Conservation (phyloP, 2,888 invertebrate species). For the Siphonodentalium dalli region DNA sequence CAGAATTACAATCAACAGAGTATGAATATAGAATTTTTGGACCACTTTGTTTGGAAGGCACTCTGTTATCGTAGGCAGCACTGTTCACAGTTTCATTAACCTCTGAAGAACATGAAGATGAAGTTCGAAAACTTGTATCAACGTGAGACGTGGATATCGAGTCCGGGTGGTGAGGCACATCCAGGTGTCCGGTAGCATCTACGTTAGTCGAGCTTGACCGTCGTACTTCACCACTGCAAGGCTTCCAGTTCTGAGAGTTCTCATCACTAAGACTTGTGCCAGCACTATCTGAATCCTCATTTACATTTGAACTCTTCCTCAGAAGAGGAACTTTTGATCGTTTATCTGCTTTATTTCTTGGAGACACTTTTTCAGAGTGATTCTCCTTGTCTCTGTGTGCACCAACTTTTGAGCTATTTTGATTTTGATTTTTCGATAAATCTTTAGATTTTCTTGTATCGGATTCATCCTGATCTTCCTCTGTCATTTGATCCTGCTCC, state of each 20-base stretch:
- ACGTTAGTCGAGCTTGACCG: slow-evolving; percentile 29
- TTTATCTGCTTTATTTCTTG: too few species aligned
- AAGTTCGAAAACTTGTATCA: too few species aligned
- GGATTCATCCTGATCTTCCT: too few species aligned
- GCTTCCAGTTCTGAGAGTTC: slow-evolving; percentile 17
- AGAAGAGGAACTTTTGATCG: slow-evolving; percentile 19
- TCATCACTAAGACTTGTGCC: neutral
- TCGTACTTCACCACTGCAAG: slow-evolving; percentile 34
- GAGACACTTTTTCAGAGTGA: too few species aligned
- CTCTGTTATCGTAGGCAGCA: too few species aligned
- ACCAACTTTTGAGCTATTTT: too few species aligned
- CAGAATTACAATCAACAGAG: slow-evolving; percentile 40
- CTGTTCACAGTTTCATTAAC: too few species aligned
- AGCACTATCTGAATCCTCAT: neutral
- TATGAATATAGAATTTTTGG: slow-evolving; percentile 42
- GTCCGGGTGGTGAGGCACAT: slow-evolving; percentile 66
- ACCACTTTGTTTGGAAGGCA: too few species aligned
- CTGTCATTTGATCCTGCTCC: slow-evolving; percentile 21
- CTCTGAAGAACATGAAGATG: too few species aligned
- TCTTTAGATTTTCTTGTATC: too few species aligned
- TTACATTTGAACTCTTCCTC: slow-evolving; percentile 14
- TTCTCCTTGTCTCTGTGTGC: slow-evolving; percentile 11
- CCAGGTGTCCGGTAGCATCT: slow-evolving; percentile 33
- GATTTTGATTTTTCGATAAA: too few species aligned
- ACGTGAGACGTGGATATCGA: too few species aligned